Evolutionary conservation across 2,888 invertebrate species (phyloP).

Genomic region (Euzetes globulus): DNA sequence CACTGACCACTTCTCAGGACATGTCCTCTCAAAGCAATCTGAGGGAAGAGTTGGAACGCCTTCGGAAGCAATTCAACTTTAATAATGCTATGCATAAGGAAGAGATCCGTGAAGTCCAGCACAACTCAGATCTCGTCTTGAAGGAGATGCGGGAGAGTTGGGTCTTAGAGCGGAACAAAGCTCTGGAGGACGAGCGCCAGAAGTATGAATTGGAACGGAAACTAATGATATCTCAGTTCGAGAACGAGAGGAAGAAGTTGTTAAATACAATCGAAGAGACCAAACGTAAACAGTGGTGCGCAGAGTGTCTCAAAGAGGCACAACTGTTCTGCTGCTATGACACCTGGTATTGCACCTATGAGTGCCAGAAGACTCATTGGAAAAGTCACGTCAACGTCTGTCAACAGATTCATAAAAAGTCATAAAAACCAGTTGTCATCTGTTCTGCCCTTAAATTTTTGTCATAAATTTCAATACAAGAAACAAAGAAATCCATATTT

Average conservation of each 20-base stretch:
- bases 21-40: neutral
- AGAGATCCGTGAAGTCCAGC: constrained; percentile 64
- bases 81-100: constrained; percentile 54
- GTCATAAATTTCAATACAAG: neutral
- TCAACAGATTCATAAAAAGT: constrained; percentile 34
- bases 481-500: neutral
- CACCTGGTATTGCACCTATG: constrained; percentile 38
- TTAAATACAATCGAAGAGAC: constrained; percentile 21
- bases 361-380: constrained; percentile 39
- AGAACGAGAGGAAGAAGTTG: neutral
- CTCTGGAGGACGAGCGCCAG: constrained; percentile 56
- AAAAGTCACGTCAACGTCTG: constrained; percentile 36
- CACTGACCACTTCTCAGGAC: neutral
- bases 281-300: constrained; percentile 54
- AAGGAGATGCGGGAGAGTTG: constrained; percentile 58
- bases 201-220: constrained; percentile 58
- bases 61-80: neutral
- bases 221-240: constrained; percentile 15
- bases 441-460: neutral
- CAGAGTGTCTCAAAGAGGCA: constrained; percentile 75
- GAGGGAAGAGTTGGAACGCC: constrained; percentile 12
- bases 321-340: constrained; percentile 87
- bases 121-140: constrained; percentile 61
- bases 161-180: constrained; percentile 37
- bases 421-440: constrained; percentile 18